A percentile compares a stretch with the other conserved stretches of the same genome.
These are phyloP conservation scores for Trematomus bernacchii DNA, from an alignment of 2,797 vertebrate species.

Conservation along the genomic window DNA sequence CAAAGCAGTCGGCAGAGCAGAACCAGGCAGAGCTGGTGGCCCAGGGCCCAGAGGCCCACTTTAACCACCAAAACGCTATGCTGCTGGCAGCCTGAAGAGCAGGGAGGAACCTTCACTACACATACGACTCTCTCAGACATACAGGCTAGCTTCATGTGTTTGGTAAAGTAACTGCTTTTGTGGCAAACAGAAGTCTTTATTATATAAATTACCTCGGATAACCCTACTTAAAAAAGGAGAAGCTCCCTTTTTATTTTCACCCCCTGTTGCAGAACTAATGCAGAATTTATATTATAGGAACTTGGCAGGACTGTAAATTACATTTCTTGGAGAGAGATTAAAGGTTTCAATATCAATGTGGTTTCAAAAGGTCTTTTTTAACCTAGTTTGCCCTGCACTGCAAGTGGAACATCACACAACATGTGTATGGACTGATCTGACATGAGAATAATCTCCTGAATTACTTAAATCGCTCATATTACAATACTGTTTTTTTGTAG, in stretches of 20 bases:
- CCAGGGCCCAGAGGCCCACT: constrained; percentile 60
- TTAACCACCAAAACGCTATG: constrained; percentile 46
- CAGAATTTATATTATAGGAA: constrained; percentile 1
- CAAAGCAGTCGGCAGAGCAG: constrained; percentile 55
- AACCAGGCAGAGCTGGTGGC: constrained; percentile 59
- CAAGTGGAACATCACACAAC: background rate
- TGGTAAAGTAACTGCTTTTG: constrained; percentile 5
- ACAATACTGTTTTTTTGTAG: background rate
- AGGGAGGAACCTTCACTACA: constrained; percentile 41
- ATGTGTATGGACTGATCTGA: constrained; percentile 21
- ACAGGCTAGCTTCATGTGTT: constrained; percentile 15
- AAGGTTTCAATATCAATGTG: constrained; percentile 27
- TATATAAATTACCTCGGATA: constrained; percentile 5
- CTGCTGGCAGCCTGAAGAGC: constrained; percentile 31
- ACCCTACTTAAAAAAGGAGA: constrained; percentile 3
- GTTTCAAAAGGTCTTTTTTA: constrained; percentile 6
- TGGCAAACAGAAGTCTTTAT: background rate
- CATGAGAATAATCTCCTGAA: constrained; percentile 16
- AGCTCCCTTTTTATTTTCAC: background rate
- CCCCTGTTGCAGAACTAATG: background rate
- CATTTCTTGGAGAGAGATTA: background rate
- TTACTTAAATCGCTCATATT: constrained; percentile 17
- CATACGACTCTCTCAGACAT: constrained; percentile 35
- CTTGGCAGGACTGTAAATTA: constrained; percentile 6
- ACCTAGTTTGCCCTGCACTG: background rate